Conservation (phyloP, 1,140 invertebrate genomes). For the Saccostrea cuccullata region DNA sequence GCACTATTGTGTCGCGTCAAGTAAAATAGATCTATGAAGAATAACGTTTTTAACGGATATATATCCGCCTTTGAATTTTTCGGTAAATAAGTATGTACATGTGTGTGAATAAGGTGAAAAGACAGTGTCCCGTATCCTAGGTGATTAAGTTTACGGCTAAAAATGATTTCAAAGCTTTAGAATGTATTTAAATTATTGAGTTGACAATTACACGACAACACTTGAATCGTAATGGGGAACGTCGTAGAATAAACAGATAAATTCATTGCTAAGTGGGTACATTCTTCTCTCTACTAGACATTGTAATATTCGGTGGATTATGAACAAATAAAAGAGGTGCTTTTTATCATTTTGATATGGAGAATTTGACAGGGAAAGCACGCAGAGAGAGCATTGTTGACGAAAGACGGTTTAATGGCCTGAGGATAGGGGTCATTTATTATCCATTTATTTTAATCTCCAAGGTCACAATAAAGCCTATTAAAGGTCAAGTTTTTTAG, state of each 20-base stretch:
- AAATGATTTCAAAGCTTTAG: not conserved
- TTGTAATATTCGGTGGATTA: constrained; percentile 20
- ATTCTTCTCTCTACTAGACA: constrained; percentile 14
- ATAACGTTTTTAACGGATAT: too few species aligned
- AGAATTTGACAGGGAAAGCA: constrained; percentile 14
- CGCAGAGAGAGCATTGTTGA: not conserved
- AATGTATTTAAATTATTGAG: not conserved
- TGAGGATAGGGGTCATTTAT: not conserved
- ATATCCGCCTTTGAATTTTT: not conserved
- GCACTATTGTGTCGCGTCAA: not conserved
- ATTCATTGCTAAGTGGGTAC: not conserved
- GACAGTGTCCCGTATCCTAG: not conserved
- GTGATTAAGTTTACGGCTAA: not conserved
- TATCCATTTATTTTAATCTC: not conserved
- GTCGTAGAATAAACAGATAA: constrained; percentile 22
- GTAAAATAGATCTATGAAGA: not conserved
- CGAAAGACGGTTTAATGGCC: not conserved
- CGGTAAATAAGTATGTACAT: not conserved
- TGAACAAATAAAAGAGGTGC: constrained; percentile 25
- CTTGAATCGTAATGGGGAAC: constrained; percentile 6
- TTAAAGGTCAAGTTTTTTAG: not conserved
- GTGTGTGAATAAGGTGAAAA: not conserved
- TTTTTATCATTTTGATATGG: constrained; percentile 8
- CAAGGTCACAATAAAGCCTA: not conserved
- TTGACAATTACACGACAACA: not conserved